Conservation (phyloP, 2,113 vertebrate genomes). For the Lontra canadensis region DNA sequence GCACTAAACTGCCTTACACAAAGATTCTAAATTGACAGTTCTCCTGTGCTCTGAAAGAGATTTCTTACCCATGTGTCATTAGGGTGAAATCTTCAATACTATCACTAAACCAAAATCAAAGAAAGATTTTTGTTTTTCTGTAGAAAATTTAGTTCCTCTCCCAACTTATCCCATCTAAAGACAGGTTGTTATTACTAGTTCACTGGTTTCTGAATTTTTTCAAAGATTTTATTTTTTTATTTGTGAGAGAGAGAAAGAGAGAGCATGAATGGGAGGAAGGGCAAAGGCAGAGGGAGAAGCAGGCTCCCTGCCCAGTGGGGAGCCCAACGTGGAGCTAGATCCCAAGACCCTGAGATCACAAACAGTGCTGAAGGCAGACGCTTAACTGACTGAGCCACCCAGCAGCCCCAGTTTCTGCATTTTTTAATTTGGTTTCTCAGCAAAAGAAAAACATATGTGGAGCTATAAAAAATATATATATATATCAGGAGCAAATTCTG, state of each 20-base stretch:
- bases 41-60: background rate
- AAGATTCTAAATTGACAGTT: background rate
- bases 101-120: slow-evolving; percentile 21
- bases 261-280: background rate
- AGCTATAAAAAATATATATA: background rate
- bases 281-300: background rate
- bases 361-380: background rate
- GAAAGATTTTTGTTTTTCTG: slow-evolving; percentile 6
- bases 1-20: background rate
- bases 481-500: background rate
- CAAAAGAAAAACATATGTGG: background rate
- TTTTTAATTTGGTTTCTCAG: background rate
- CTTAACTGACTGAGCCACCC: background rate
- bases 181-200: background rate
- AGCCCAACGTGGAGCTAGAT: background rate
- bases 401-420: background rate
- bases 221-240: background rate
- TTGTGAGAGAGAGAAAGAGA: background rate
- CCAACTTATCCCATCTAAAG: background rate
- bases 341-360: background rate
- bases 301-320: background rate
- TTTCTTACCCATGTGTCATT: background rate
- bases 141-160: background rate
- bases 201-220: background rate
- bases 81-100: background rate